A percentile compares a stretch with the other conserved stretches of the same genome.
Evolutionary conservation across 1,140 invertebrate genomes (phyloP).

Genomic region (Nymphalis io): DNA sequence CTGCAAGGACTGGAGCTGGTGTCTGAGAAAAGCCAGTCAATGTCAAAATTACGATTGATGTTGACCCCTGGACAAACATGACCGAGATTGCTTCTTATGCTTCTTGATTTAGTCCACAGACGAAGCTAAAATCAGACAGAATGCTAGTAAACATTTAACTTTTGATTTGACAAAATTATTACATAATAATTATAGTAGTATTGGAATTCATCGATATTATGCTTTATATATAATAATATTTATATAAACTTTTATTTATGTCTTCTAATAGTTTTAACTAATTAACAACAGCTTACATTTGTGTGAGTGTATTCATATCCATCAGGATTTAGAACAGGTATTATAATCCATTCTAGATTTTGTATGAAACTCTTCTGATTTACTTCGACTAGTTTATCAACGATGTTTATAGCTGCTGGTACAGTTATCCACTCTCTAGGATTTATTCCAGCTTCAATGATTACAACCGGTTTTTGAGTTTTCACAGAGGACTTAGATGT

Average conservation of each 20-base stretch:
- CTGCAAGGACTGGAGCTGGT: constrained; percentile 67
- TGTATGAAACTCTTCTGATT: constrained; percentile 71
- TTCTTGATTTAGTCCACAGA: constrained; percentile 8
- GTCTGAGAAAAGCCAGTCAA: constrained; percentile 57
- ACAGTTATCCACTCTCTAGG: constrained; percentile 84
- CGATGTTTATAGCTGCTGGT: constrained; percentile 78
- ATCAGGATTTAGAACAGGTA: constrained; percentile 88
- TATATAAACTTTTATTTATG: too few relatives aligned
- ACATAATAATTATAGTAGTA: too few relatives aligned
- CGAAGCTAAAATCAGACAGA: neutral
- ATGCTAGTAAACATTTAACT: neutral
- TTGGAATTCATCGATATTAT: too few relatives aligned
- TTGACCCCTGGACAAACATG: constrained; percentile 66
- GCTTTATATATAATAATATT: too few relatives aligned
- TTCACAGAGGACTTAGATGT: constrained; percentile 26
- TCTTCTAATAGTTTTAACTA: too few relatives aligned
- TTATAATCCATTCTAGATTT: constrained; percentile 85
- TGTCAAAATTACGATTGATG: constrained; percentile 64
- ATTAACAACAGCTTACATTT: constrained; percentile 68
- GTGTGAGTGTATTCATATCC: constrained; percentile 88
- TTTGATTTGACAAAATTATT: neutral
- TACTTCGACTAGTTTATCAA: constrained; percentile 73
- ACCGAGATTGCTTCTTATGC: constrained; percentile 45
- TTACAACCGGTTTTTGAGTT: constrained; percentile 51
- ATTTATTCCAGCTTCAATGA: constrained; percentile 81